Percentiles rank a stretch among this genome's conserved stretches.
These are phyloP conservation scores for Piscicola geometra DNA, from an alignment of 2,888 invertebrate genomes.

Conservation along the genomic window DNA sequence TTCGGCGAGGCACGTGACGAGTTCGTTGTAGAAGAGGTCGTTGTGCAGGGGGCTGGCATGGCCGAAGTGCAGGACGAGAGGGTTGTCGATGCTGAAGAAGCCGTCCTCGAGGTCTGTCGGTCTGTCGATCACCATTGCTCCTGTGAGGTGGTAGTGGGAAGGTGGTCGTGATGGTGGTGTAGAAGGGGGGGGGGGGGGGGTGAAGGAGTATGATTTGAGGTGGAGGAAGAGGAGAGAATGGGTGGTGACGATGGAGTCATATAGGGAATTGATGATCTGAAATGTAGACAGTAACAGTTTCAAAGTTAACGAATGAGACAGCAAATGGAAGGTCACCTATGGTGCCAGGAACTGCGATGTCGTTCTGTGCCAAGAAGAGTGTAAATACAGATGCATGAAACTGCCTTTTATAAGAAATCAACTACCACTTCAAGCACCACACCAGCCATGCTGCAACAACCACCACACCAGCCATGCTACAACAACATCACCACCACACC, in stretches of 20 bases:
- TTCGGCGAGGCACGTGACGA: constrained; percentile 78
- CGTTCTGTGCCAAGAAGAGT: constrained; percentile 19
- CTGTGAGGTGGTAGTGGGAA: background rate
- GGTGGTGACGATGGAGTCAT: background rate
- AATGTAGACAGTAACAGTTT: too few relatives aligned
- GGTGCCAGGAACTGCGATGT: constrained; percentile 29
- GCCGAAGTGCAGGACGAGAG: constrained; percentile 88
- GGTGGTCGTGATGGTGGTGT: too few relatives aligned
- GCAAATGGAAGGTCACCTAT: constrained; percentile 1
- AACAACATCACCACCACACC: too few relatives aligned
- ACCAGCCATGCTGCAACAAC: too few relatives aligned
- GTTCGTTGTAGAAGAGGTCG: constrained; percentile 73
- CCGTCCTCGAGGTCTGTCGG: constrained; percentile 91
- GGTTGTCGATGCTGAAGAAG: constrained; percentile 79
- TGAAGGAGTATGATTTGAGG: background rate
- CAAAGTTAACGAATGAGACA: background rate
- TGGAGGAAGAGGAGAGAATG: too few relatives aligned
- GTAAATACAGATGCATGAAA: background rate
- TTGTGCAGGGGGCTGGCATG: constrained; percentile 74
- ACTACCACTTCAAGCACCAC: too few relatives aligned
- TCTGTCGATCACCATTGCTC: constrained; percentile 53
- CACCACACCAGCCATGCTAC: too few relatives aligned
- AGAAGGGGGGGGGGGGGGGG: background rate
- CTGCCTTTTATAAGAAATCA: too few relatives aligned
- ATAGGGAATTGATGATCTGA: too few relatives aligned